A percentile compares a stretch with the other conserved stretches of the same genome.
phyloP scores from a whole-genome alignment of 2,797 vertebrate genomes.

The Enteromius argenteus region DNA sequence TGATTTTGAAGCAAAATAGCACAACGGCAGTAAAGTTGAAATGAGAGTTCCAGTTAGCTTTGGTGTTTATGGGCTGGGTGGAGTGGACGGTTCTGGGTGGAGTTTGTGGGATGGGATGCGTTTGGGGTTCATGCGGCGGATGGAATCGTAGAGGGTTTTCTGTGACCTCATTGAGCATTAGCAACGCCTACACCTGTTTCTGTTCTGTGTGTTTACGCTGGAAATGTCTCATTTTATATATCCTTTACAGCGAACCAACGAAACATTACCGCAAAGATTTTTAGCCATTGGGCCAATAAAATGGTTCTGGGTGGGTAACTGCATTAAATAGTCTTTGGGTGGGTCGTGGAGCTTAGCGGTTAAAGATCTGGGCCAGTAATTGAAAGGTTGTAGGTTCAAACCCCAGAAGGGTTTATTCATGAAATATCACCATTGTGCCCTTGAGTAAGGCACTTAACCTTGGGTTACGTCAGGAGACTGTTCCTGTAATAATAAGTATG shows the following conservation, averaged over 20 bases:
- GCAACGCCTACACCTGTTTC: constrained; percentile 36
- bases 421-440: constrained; percentile 29
- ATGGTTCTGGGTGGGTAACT: constrained; percentile 9
- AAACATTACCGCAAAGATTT: background rate
- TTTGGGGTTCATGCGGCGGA: background rate
- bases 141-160: constrained; percentile 11
- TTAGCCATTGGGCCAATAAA: constrained; percentile 9
- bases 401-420: constrained; percentile 6
- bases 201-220: constrained; percentile 4
- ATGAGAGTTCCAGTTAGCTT: constrained; percentile 11
- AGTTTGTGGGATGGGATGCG: constrained; percentile 14
- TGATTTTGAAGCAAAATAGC: constrained; percentile 7
- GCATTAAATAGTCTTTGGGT: constrained; percentile 23
- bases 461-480: constrained; percentile 7
- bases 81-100: constrained; percentile 9
- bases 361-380: constrained; percentile 23
- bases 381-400: constrained; percentile 42
- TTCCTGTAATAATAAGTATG: constrained; percentile 1
- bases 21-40: constrained; percentile 4
- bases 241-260: background rate
- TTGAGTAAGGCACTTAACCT: constrained; percentile 24
- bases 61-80: constrained; percentile 29
- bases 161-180: constrained; percentile 11
- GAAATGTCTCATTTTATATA: constrained; percentile 23
- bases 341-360: constrained; percentile 35